Evolutionary conservation across 2,113 vertebrate species (phyloP).

Genomic region (Perca flavescens): DNA sequence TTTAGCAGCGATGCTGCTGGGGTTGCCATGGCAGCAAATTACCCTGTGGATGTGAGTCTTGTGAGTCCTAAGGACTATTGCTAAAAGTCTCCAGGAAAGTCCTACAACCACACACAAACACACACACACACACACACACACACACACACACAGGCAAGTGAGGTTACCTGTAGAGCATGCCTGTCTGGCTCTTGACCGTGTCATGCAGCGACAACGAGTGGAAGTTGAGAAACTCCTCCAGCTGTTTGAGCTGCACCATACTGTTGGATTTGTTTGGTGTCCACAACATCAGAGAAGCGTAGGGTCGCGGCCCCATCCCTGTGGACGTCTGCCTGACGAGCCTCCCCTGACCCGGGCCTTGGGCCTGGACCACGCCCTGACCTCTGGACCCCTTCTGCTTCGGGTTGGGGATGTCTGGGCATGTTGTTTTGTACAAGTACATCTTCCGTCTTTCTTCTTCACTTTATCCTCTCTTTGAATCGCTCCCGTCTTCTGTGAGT

Average conservation of each 20-base stretch:
- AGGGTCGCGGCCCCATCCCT: constrained; percentile 49
- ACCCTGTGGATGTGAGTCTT: not conserved
- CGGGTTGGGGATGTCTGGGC: constrained; percentile 86
- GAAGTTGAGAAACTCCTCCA: constrained; percentile 88
- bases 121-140: constrained; percentile 24
- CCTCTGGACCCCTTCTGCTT: constrained; percentile 81
- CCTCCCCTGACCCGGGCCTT: constrained; percentile 65
- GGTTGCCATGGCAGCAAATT: constrained; percentile 18
- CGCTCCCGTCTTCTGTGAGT: constrained; percentile 59
- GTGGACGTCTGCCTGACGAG: constrained; percentile 36
- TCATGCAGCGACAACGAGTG: constrained; percentile 88
- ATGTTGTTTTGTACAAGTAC: constrained; percentile 91
- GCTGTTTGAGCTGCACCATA: constrained; percentile 79
- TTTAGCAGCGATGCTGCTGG: not conserved
- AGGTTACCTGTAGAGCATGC: constrained; percentile 92
- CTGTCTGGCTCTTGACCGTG: constrained; percentile 82
- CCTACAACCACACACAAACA: not conserved
- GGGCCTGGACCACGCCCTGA: constrained; percentile 53
- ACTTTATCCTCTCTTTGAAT: constrained; percentile 65
- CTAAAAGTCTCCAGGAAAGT: not conserved
- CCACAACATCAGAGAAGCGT: constrained; percentile 73
- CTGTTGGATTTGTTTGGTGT: constrained; percentile 61
- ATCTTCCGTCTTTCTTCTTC: constrained; percentile 73
- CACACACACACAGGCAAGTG: constrained; percentile 20
- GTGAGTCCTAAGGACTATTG: not conserved